Evolutionary conservation across 2,888 invertebrate species (phyloP).

Genomic region (Salpingus planirostris): DNA sequence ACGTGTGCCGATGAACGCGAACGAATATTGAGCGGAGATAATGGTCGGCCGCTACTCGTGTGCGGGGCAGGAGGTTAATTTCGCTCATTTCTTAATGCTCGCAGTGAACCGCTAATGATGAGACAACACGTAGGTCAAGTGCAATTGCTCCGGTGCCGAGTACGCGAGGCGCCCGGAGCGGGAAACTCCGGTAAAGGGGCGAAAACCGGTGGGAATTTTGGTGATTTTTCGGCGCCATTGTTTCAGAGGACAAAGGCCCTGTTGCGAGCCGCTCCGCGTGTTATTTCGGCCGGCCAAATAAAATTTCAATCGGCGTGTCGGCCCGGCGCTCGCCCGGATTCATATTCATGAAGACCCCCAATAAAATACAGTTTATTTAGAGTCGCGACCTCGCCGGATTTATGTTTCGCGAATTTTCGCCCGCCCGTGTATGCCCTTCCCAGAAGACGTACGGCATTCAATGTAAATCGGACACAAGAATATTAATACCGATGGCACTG

Average conservation of each 20-base stretch:
- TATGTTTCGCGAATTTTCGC: constrained; percentile 36
- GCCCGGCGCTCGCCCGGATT: constrained; percentile 22
- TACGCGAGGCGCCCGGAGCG: too few relatives aligned
- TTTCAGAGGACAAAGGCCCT: neutral
- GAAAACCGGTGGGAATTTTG: too few relatives aligned
- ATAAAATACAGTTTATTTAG: constrained; percentile 35
- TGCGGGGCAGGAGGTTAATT: too few relatives aligned
- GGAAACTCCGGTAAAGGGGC: too few relatives aligned
- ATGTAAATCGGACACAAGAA: constrained; percentile 37
- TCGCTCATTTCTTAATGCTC: too few relatives aligned
- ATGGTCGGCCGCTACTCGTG: too few relatives aligned
- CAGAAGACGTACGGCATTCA: constrained; percentile 39
- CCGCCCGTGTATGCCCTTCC: constrained; percentile 28
- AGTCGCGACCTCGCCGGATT: constrained; percentile 31
- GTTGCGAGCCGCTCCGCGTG: too few relatives aligned
- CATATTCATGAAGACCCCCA: constrained; percentile 35
- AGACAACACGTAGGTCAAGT: too few relatives aligned
- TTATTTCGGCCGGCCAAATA: constrained; percentile 25
- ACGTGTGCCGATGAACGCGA: constrained; percentile 18
- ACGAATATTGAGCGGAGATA: too few relatives aligned
- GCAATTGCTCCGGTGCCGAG: too few relatives aligned
- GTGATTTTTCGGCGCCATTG: constrained; percentile 2
- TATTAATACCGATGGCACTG: constrained; percentile 36
- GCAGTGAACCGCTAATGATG: too few relatives aligned
- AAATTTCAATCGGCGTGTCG: too few relatives aligned